These are phyloP conservation scores for Ibidorhyncha struthersii DNA, from an alignment of 2,113 vertebrate genomes.

Conservation along the genomic window DNA sequence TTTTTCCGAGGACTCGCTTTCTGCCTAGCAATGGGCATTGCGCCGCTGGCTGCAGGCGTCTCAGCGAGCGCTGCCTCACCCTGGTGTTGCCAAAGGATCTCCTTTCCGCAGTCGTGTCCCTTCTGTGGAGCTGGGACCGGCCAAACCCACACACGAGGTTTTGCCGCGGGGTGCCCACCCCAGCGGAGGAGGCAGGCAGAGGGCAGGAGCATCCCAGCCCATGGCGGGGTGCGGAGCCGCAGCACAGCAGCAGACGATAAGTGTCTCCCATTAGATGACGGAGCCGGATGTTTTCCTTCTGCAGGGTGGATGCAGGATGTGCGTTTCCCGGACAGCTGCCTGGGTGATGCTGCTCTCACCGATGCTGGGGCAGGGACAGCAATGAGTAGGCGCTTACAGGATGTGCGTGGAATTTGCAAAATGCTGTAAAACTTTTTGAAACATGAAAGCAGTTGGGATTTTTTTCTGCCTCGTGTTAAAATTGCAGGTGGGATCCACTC, in stretches of 20 bases:
- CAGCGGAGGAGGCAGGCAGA: background rate
- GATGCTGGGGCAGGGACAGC: background rate
- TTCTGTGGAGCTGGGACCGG: background rate
- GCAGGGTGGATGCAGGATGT: background rate
- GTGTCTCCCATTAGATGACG: background rate
- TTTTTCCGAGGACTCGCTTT: background rate
- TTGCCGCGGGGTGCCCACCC: too few species aligned
- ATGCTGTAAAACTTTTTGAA: constrained; percentile 37
- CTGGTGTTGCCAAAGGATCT: background rate
- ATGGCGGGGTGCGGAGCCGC: background rate
- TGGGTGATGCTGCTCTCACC: constrained; percentile 24
- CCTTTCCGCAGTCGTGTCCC: background rate
- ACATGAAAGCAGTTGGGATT: background rate
- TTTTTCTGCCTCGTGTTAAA: background rate
- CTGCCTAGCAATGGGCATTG: background rate
- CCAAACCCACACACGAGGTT: fast-evolving
- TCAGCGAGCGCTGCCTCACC: background rate
- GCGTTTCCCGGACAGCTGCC: constrained; percentile 2
- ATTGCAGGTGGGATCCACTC: background rate
- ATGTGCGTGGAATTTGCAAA: constrained; percentile 15
- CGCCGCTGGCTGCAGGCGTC: fast-evolving
- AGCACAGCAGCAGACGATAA: background rate
- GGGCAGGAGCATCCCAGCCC: background rate
- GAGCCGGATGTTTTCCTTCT: background rate
- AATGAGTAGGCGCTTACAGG: background rate